Evolutionary conservation across 2,797 vertebrate genomes (phyloP).

Genomic region (Xenopus petersii): DNA sequence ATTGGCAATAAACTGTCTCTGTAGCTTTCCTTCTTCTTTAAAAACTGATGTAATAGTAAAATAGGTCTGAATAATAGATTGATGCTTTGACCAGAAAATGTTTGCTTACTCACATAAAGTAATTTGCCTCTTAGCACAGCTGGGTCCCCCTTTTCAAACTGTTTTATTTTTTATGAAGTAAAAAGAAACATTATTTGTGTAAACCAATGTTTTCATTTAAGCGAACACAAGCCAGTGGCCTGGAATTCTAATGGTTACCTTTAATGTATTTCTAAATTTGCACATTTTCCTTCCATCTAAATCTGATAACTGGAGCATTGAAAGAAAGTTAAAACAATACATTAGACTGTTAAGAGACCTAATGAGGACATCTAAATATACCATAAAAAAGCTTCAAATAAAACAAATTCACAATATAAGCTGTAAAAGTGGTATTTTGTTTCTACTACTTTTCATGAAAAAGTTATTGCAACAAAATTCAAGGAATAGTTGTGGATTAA

Average conservation of each 20-base stretch:
- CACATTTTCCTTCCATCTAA: conserved; percentile 88
- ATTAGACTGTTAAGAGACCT: conserved; percentile 54
- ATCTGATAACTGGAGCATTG: conserved; percentile 79
- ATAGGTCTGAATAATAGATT: conserved; percentile 90
- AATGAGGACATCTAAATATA: no score
- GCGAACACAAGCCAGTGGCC: conserved; percentile 78
- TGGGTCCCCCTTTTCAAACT: conserved; percentile 83
- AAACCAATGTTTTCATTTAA: conserved; percentile 83
- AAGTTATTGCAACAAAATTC: no score
- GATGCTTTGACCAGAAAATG: conserved; percentile 82
- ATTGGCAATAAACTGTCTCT: no score
- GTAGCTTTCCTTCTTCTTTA: conserved; percentile 53
- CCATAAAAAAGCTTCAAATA: no score
- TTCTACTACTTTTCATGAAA: no score
- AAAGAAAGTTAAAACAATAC: conserved; percentile 77
- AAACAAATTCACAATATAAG: no score
- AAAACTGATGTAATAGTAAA: conserved; percentile 81
- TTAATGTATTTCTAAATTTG: conserved; percentile 86
- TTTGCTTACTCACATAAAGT: conserved; percentile 91
- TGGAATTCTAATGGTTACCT: conserved; percentile 77
- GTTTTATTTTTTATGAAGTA: conserved; percentile 93
- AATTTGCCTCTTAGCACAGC: conserved; percentile 85
- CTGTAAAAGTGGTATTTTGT: no score
- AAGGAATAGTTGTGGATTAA: no score
- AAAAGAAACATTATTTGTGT: conserved; percentile 81